Conservation (phyloP, 2,113 vertebrate species). For the Entomyzon cyanotis region DNA sequence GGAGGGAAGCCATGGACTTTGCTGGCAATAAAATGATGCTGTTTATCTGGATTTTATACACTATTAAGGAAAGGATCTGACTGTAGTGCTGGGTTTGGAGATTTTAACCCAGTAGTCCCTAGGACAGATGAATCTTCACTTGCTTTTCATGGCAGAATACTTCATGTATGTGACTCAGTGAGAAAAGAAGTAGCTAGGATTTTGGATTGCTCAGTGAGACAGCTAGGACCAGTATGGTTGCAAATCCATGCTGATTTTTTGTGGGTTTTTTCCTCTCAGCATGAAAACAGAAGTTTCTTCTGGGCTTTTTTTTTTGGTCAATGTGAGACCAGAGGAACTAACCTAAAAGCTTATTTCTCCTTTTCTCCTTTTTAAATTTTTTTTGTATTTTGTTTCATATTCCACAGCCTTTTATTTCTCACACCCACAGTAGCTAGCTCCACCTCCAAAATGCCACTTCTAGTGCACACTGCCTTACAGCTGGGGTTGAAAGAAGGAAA, state of each 20-base stretch:
- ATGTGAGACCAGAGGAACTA: neutral
- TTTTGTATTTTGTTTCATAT: neutral
- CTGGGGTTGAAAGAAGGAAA: neutral
- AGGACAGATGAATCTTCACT: neutral
- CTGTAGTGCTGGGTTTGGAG: neutral
- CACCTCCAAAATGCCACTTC: neutral
- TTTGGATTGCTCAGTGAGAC: neutral
- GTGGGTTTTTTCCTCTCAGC: neutral
- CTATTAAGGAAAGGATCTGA: neutral
- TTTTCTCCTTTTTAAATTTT: too few species aligned
- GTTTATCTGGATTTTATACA: neutral
- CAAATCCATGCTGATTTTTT: neutral
- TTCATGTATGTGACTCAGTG: neutral
- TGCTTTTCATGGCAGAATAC: neutral
- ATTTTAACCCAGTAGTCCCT: neutral
- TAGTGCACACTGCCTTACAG: neutral
- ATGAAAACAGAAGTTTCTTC: neutral
- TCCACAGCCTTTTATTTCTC: neutral
- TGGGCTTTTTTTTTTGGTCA: neutral
- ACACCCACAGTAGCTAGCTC: neutral
- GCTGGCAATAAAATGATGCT: neutral
- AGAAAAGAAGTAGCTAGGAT: neutral
- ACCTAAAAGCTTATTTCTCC: neutral
- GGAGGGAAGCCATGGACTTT: neutral
- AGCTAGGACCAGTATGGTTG: neutral